Percentiles rank a stretch among this genome's conserved stretches.
Conservation (phyloP, 2,888 invertebrate species). For the Deilephila porcellus region DNA sequence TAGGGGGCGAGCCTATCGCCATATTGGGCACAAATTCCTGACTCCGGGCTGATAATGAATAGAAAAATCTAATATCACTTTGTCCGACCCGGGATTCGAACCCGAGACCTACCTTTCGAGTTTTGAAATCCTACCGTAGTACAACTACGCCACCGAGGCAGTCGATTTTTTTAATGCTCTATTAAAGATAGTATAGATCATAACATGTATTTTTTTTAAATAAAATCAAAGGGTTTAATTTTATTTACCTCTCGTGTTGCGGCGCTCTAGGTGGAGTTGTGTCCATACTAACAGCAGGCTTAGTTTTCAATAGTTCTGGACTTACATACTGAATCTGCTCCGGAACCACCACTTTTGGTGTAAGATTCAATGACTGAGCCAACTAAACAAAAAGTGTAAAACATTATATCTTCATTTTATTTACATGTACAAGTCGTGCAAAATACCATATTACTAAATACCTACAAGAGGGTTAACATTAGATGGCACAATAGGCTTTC, state of each 20-base stretch:
- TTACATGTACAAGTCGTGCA: too few species aligned
- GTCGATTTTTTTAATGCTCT: background rate
- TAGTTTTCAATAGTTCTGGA: conserved; percentile 62
- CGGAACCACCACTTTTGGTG: conserved; percentile 46
- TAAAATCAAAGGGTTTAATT: background rate
- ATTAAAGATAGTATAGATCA: too few species aligned
- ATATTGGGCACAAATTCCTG: too few species aligned
- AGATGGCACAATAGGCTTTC: conserved; percentile 78
- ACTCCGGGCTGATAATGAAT: too few species aligned
- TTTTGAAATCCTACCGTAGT: too few species aligned
- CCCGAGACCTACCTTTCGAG: too few species aligned
- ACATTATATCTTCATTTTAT: background rate
- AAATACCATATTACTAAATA: conserved; percentile 27
- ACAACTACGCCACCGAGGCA: too few species aligned
- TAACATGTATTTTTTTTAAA: too few species aligned
- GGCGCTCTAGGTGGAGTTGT: conserved; percentile 62
- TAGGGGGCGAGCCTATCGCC: too few species aligned
- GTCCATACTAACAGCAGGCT: conserved; percentile 65
- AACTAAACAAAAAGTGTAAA: conserved; percentile 52
- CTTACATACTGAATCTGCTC: conserved; percentile 70
- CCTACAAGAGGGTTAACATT: conserved; percentile 74
- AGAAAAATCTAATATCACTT: too few species aligned
- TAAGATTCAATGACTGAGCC: conserved; percentile 67
- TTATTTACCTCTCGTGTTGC: conserved; percentile 65
- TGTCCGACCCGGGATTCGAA: too few species aligned